A percentile compares a stretch with the other conserved stretches of the same genome.
Evolutionary conservation across 2,888 invertebrate species (phyloP).

Genomic region (Brachyptera risi): DNA sequence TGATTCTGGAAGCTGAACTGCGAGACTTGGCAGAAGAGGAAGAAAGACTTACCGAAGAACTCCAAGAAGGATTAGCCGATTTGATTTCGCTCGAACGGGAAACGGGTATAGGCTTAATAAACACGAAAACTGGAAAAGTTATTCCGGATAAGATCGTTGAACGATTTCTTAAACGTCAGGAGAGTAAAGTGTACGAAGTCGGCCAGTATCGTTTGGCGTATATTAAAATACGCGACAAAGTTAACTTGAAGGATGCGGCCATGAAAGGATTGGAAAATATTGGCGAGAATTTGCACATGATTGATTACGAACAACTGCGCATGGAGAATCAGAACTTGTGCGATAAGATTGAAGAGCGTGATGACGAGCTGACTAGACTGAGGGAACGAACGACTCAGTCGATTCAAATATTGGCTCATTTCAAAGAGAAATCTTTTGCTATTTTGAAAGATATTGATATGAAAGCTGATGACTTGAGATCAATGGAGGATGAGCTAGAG

Average conservation of each 20-base stretch:
- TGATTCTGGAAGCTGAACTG: neutral
- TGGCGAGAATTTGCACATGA: constrained; percentile 49
- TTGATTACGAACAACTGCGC: constrained; percentile 54
- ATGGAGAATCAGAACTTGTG: constrained; percentile 52
- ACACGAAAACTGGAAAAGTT: constrained; percentile 42
- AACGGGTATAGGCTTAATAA: constrained; percentile 41
- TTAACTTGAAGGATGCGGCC: constrained; percentile 39
- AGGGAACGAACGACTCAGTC: constrained; percentile 48
- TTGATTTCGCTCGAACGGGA: constrained; percentile 41
- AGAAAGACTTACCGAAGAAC: neutral
- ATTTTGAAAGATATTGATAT: constrained; percentile 40
- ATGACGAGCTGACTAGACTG: constrained; percentile 50
- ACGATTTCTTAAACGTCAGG: constrained; percentile 39
- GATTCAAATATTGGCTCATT: constrained; percentile 50
- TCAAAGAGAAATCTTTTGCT: constrained; percentile 51
- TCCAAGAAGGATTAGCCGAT: constrained; percentile 35
- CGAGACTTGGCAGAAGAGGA: neutral
- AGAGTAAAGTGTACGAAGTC: constrained; percentile 38
- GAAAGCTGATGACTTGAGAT: constrained; percentile 34
- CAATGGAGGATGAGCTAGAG: constrained; percentile 34
- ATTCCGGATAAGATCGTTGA: constrained; percentile 37
- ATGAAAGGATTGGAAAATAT: constrained; percentile 40
- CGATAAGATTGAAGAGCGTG: constrained; percentile 55
- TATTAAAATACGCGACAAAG: constrained; percentile 41
- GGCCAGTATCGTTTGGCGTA: constrained; percentile 39